Evolutionary conservation across 2,113 vertebrate genomes (phyloP), one percentile per base, ranked within the genome.

Genomic region (Zapus hudsonius): DNA sequence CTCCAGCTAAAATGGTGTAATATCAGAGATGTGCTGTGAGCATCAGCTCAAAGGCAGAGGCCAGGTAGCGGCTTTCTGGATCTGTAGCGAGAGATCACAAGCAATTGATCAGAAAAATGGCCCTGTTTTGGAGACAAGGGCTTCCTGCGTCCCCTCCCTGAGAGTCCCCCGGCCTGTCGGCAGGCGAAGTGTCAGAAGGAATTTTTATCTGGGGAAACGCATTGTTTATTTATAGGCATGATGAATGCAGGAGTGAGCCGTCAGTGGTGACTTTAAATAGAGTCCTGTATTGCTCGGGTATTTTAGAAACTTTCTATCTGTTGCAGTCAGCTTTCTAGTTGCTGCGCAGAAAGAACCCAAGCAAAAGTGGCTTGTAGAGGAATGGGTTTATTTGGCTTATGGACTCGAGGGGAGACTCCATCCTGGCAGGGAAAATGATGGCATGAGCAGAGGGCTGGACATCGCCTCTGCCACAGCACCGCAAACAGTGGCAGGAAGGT

Each of bases 211-310:
- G 55, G 83, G 72, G 75, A 94, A 90, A 94, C 67, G 88, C 59
- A 86, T 82, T 66, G 61, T 75, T 95, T 94, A 93, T 96, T 96
- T 93, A 93, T 94, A 87, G 80, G 70, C 55, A 80, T 47, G 20
- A 90, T 75, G 82, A 82, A 44, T 84, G 74, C 67, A 80, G 79
- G 70, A 92, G 76, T 27, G 55, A 42, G 79, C 42, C 52, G n/a
- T 93, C 22, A 44, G 2, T 82, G n/a, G 72, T 92, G 61, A 90
- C 52, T 80, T 78, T 79, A 86, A 93, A 90, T 47, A 57, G 44
- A 85, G 82, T 92, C 70, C 36, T 25, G 4, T n/a, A 74, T 90
- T 29, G 5, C n/a, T 93, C 38, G 84, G n/a, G 19, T 69, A 57
- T 38, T 94, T 86, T 72, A 63, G 55, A 75, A 70, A 47, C 25